Percentiles rank a stretch among this genome's conserved stretches.
These are phyloP conservation scores for Zosterops pallidus DNA, from an alignment of 2,113 vertebrate species.

Conservation along the genomic window DNA sequence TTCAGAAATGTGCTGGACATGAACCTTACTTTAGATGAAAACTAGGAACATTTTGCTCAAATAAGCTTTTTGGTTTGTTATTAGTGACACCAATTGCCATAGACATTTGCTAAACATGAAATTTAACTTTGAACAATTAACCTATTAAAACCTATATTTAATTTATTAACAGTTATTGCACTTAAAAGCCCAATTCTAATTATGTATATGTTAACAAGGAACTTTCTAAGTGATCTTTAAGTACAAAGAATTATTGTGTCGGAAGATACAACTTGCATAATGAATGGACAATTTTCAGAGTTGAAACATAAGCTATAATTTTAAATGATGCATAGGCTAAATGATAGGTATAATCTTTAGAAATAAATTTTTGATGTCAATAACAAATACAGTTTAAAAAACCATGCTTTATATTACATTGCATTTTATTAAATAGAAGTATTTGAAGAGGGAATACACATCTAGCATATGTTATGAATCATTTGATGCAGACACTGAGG, in stretches of 20 bases:
- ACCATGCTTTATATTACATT: not conserved
- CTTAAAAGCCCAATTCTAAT: not conserved
- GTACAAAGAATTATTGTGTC: not conserved
- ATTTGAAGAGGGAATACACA: not conserved
- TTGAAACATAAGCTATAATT: not conserved
- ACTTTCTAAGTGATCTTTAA: not conserved
- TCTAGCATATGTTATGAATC: fast-evolving
- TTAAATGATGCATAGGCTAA: not conserved
- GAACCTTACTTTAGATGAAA: not conserved
- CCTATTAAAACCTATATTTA: not conserved
- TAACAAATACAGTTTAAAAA: not conserved
- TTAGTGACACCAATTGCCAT: not conserved
- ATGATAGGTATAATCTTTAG: not conserved
- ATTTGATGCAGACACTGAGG: not conserved
- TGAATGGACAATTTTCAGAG: not conserved
- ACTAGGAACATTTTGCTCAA: not conserved
- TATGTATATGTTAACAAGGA: not conserved
- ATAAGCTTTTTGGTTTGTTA: not conserved
- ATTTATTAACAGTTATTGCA: not conserved
- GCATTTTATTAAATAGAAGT: not conserved
- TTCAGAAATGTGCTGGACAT: not conserved
- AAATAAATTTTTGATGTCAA: not conserved
- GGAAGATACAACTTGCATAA: not conserved
- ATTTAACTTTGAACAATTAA: not conserved
- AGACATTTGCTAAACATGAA: not conserved